These are phyloP conservation scores for Elephas maximus DNA, from an alignment of 2,113 vertebrate genomes.

Conservation along the genomic window DNA sequence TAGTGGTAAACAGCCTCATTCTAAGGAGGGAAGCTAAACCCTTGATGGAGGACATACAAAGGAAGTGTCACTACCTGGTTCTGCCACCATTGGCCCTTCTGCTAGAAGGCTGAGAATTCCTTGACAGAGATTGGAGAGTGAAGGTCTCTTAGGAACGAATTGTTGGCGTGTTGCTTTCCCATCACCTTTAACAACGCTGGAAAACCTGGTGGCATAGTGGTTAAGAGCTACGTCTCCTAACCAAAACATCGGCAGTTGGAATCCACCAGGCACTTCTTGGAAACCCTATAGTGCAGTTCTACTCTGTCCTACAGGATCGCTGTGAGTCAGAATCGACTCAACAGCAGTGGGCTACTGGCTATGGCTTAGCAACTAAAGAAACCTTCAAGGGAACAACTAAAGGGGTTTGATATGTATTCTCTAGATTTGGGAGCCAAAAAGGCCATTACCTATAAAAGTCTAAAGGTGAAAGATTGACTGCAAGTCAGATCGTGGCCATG, in stretches of 20 bases:
- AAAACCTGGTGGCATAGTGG: too few species aligned
- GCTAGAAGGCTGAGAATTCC: neutral
- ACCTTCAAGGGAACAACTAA: neutral
- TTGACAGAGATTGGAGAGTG: neutral
- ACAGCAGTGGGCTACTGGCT: too few species aligned
- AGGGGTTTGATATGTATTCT: too few species aligned
- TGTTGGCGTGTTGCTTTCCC: neutral
- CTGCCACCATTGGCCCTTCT: neutral
- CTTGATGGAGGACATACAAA: too few species aligned
- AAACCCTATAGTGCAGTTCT: too few species aligned
- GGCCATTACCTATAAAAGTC: neutral
- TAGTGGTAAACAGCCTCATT: accelerated
- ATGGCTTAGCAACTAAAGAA: neutral
- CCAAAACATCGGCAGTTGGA: too few species aligned
- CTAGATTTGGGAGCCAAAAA: neutral
- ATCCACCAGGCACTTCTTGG: too few species aligned
- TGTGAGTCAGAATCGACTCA: too few species aligned
- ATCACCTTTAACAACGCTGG: neutral
- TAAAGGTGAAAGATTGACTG: neutral
- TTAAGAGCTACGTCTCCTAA: too few species aligned
- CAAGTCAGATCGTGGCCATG: neutral
- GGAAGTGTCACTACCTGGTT: neutral
- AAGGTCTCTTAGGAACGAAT: neutral
- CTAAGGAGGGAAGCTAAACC: too few species aligned
- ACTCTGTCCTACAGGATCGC: too few species aligned